Evolutionary conservation across 2,888 invertebrate species (phyloP), one percentile per base, ranked within the genome.

Genomic region (Drosophila mettleri): DNA sequence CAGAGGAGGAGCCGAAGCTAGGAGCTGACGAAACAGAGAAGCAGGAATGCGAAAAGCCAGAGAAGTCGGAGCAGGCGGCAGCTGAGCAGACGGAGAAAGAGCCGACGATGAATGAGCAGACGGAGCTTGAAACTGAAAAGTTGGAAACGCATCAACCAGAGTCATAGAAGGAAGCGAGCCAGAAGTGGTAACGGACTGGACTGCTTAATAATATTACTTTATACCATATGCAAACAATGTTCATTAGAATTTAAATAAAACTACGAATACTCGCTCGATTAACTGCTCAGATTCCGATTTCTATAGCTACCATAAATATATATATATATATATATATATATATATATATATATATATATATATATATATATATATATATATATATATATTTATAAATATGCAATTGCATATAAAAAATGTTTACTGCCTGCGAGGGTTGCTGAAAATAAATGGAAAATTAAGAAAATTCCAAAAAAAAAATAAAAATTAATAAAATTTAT

Each of bases 161-260:
- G n/a, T 20, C 36, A 7, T 12, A 34, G 16, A 27, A 10, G 41
- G 10, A 57, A 3, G 14, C 38, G 46, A 20, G 22, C 3, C 20
- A 18, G 20, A 8, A 18, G 9, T 36, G 22, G 10, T 29, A 29
- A 34, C 10, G 1, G 8, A 38, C 9, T 27, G 52, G 14, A 12
- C 31, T 34, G 27, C 27, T 41, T 10, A 33, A 16, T 18, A 60
- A 48, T 46, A 31, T 46, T 8, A 7, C 3, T 34, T n/a, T n/a
- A 2, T 34, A 34, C 3, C n/a, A 14, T 34, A 29, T 18, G 8
- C 49, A 49, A 54, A 71, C 69, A 64, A 67, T 78, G 81, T 79
- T 81, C 85, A 78, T 64, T 84, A 81, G 55, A 67, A 46, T 52
- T 65, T 54, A 63, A 27, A 52, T 41, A 58, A 39, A 36, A 68